phyloP scores from a whole-genome alignment of 1,140 invertebrate genomes.

The Octopus sinensis region DNA sequence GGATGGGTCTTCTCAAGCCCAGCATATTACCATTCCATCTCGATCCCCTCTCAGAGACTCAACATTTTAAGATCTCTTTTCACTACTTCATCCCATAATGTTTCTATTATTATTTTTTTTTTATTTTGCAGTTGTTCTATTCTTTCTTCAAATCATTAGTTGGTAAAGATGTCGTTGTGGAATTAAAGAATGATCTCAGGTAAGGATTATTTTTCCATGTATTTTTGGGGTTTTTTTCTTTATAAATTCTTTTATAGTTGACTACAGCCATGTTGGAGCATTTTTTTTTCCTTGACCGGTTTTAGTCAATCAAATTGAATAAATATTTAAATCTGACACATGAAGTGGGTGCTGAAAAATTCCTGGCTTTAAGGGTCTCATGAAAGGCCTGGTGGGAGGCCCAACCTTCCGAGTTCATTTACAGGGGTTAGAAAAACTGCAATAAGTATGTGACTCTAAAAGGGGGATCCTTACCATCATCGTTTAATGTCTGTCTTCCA shows the following conservation, averaged over 20 bases:
- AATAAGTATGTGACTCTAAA: too few species aligned
- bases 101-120: neutral
- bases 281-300: too few species aligned
- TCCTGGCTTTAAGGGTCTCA: too few species aligned
- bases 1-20: too few species aligned
- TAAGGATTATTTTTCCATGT: slow-evolving; percentile 52
- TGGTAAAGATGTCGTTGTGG: slow-evolving; percentile 98
- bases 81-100: neutral
- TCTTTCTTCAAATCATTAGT: slow-evolving; percentile 99
- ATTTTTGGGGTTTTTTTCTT: neutral
- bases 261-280: neutral
- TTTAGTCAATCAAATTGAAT: too few species aligned
- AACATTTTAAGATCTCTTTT: neutral
- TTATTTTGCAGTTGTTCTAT: slow-evolving; percentile 76
- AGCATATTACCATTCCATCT: neutral
- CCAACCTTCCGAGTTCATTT: too few species aligned
- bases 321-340: too few species aligned
- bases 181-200: slow-evolving; percentile 98
- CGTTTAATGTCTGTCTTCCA: too few species aligned
- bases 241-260: neutral
- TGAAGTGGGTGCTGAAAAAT: too few species aligned
- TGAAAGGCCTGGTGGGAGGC: too few species aligned
- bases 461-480: too few species aligned
- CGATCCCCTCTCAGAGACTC: neutral
- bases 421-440: too few species aligned